Conservation (phyloP, 2,797 vertebrate genomes). For the Syndactyla subalaris region DNA sequence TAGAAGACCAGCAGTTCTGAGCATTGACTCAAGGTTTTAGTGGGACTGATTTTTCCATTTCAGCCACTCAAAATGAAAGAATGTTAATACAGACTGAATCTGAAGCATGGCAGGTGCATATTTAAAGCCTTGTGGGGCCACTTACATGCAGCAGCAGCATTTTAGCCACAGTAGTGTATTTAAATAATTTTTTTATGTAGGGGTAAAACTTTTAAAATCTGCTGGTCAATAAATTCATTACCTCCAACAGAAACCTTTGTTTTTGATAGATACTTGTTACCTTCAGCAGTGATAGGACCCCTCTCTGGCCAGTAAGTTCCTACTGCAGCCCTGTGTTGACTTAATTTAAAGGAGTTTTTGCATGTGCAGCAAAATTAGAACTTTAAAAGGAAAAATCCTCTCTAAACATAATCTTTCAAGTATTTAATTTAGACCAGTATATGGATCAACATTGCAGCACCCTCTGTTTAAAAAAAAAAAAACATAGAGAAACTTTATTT, state of each 20-base stretch:
- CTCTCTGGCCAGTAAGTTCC: neutral
- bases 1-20: neutral
- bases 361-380: neutral
- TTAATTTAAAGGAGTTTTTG: neutral
- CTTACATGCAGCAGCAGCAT: neutral
- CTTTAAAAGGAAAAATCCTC: neutral
- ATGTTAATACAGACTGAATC: neutral
- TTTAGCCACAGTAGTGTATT: neutral
- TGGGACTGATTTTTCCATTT: neutral
- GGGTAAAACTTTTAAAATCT: neutral
- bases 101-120: neutral
- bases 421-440: neutral
- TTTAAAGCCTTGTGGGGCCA: neutral
- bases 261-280: neutral
- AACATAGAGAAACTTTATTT: neutral
- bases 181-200: neutral
- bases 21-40: neutral
- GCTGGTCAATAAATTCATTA: neutral
- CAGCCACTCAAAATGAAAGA: neutral
- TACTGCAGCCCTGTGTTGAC: neutral
- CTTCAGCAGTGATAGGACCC: neutral
- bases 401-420: neutral
- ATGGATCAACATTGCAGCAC: neutral
- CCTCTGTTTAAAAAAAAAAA: neutral
- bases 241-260: neutral